Evolutionary conservation across 2,888 invertebrate species (phyloP).

Genomic region (Dysmachus trigonus): DNA sequence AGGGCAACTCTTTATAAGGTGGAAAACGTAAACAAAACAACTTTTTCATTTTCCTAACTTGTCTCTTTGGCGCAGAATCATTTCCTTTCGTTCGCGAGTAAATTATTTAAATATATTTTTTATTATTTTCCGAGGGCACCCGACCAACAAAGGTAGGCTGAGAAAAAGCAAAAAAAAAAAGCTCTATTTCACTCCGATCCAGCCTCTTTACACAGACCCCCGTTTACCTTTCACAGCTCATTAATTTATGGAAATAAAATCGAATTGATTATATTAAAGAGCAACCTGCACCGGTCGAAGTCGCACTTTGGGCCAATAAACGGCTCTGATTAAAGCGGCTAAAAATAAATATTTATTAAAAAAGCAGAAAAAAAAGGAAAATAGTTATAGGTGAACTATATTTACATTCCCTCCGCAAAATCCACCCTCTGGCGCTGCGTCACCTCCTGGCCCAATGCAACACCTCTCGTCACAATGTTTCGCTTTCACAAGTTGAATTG

Average conservation of each 20-base stretch:
- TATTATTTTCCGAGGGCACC: neutral
- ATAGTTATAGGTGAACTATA: too few relatives aligned
- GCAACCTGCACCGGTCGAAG: neutral
- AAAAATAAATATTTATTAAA: neutral
- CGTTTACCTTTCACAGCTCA: neutral
- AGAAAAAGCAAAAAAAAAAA: neutral
- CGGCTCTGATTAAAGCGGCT: neutral
- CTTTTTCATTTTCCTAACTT: neutral
- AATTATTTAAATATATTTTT: neutral
- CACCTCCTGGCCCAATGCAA: neutral
- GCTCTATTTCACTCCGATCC: neutral
- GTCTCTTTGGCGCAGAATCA: neutral
- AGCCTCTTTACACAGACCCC: neutral
- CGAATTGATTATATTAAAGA: neutral
- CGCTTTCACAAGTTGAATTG: constrained; percentile 9
- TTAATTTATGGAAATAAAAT: neutral
- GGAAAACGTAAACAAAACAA: neutral
- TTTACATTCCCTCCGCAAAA: neutral
- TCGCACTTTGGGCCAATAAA: neutral
- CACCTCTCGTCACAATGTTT: neutral
- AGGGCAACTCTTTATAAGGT: neutral
- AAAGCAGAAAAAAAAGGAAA: too few relatives aligned
- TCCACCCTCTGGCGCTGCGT: neutral
- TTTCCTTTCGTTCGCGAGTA: neutral
- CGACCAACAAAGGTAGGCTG: neutral